These are phyloP conservation scores for Orientallactaga bullata DNA, from an alignment of 2,113 vertebrate genomes.

Conservation along the genomic window DNA sequence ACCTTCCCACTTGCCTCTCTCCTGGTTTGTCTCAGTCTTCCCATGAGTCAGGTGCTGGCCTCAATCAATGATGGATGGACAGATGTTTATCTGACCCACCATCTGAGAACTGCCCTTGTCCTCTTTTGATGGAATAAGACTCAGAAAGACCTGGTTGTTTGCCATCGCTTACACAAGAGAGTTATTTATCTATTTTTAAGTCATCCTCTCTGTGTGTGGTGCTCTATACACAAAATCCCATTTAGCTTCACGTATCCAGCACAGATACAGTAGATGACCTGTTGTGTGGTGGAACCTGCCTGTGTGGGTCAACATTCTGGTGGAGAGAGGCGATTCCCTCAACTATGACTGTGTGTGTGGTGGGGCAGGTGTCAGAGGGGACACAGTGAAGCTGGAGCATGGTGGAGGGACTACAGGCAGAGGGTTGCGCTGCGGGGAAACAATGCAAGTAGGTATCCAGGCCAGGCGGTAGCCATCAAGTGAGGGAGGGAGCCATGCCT, in stretches of 20 bases:
- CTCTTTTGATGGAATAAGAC: background rate
- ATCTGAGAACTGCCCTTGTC: background rate
- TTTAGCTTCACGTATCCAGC: background rate
- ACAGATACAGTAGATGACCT: background rate
- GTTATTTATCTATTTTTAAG: background rate
- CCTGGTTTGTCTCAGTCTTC: background rate
- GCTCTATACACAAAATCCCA: background rate
- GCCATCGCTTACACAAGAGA: background rate
- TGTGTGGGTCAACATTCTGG: background rate
- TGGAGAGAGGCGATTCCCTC: background rate
- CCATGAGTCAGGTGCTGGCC: background rate
- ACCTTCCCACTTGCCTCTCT: background rate
- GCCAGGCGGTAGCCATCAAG: background rate
- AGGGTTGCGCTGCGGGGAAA: background rate
- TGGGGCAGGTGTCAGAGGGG: background rate
- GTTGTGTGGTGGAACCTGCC: background rate
- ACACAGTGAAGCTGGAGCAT: background rate
- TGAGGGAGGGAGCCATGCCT: background rate
- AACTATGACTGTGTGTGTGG: background rate
- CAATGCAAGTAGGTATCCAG: no score
- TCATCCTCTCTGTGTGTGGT: background rate
- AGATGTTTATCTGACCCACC: conserved; percentile 13
- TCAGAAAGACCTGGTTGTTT: background rate
- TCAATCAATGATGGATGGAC: background rate
- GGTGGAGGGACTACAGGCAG: background rate